These are phyloP conservation scores for Rousettus leschenaultii DNA, from an alignment of 2,113 vertebrate genomes.

Conservation along the genomic window DNA sequence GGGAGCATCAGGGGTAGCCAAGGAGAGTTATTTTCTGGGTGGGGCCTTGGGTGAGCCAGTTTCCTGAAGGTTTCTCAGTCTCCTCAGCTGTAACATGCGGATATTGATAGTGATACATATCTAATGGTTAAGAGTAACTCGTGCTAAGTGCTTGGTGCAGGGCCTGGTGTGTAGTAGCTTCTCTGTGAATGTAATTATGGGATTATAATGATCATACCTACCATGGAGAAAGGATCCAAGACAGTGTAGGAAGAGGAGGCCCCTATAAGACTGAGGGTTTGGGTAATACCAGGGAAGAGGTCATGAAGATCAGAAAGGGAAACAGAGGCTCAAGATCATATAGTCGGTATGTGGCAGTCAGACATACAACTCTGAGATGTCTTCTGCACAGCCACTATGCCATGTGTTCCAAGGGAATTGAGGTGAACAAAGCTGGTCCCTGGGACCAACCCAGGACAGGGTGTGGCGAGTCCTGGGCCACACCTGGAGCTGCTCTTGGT, in stretches of 20 bases:
- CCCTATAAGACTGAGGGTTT: not conserved
- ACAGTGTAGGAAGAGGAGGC: not conserved
- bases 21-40: not conserved
- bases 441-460: not conserved
- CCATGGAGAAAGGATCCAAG: not conserved
- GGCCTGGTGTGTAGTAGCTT: not conserved
- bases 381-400: not conserved
- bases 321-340: not conserved
- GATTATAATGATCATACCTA: not conserved
- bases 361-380: not conserved
- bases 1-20: too few species aligned
- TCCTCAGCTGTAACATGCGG: not conserved
- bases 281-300: not conserved
- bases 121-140: not conserved
- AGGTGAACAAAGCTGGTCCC: not conserved
- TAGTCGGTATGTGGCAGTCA: not conserved
- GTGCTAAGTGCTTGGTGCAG: not conserved
- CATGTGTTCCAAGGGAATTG: not conserved
- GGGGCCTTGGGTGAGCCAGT: not conserved
- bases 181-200: not conserved
- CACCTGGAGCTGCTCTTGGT: not conserved
- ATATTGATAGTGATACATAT: not conserved
- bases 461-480: not conserved
- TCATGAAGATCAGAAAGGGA: not conserved
- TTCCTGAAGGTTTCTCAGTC: not conserved